Conservation (phyloP, 2,888 invertebrate genomes). For the Xylota segnis region DNA sequence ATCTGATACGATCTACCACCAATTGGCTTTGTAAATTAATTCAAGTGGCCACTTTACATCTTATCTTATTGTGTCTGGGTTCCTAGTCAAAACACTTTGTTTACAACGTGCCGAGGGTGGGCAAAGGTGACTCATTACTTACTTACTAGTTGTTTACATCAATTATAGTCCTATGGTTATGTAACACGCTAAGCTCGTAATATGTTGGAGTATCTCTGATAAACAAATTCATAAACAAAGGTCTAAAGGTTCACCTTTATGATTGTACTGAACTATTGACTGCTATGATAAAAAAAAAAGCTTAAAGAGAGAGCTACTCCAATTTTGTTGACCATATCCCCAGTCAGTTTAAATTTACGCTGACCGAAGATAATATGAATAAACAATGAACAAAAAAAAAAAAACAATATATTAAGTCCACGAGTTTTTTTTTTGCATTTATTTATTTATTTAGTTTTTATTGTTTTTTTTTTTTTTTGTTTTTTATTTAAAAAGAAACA, state of each 20-base stretch:
- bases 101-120: neutral
- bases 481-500: neutral
- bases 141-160: neutral
- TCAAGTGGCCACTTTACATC: neutral
- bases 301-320: constrained; percentile 11
- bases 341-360: constrained; percentile 20
- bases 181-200: neutral
- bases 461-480: constrained; percentile 16
- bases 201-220: neutral
- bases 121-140: neutral
- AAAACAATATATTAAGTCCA: constrained; percentile 46
- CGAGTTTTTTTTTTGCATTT: constrained; percentile 24
- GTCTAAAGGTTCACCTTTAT: neutral
- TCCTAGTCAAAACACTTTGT: neutral
- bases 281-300: neutral
- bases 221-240: neutral
- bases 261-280: neutral
- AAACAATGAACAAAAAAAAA: constrained; percentile 24
- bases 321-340: constrained; percentile 1
- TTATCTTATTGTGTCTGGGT: neutral
- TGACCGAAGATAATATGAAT: constrained; percentile 47
- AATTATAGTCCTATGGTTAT: neutral
- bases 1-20: neutral
- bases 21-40: neutral
- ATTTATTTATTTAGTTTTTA: constrained; percentile 15